Evolutionary conservation across 2,113 vertebrate species (phyloP), one percentile per base, ranked within the genome.

Genomic region (Balaeniceps rex): DNA sequence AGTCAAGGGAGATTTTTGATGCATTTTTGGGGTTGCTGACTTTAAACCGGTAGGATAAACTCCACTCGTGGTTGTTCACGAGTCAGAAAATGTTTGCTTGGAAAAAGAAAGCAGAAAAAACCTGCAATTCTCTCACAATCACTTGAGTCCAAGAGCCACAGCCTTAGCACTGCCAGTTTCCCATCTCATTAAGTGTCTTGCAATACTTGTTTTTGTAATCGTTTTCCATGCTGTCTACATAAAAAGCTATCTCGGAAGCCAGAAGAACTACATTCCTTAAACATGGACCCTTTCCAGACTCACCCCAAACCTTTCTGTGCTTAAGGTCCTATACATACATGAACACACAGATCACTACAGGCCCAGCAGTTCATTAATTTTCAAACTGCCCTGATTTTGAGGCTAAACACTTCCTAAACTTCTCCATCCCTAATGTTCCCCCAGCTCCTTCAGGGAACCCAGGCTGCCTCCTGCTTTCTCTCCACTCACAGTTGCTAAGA

Each of bases 201-300:
- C 93, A 96, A 83, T 96, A 96, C 94, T 96, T 93, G 96, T 95
- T 93, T 95, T 93, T 97, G 94, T 82, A 95, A 96, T 91, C 11
- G 0, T 97, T 97, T 97, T 97, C 93, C 78, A 55, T 57, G 66
- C 82, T 93, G 78, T 96, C 94, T 96, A 95, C 78, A 94, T 55
- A 81, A 95, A 95, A 93, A 83, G n/a, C 85, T 81, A 96, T 90
- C 87, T 90, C 2, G 0, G 78, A 89, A 95, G 90, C 96, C 86
- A 96, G 94, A 95, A 96, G 57, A 94, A 93, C 54, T 68, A 72
- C 81, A 94, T 96, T 97, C 95, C 82, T 90, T 70, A 86, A 40
- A 93, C 33, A 84, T 36, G 72, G 87, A 96, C 95, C 93, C 84
- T 91, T 92, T 93, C 89, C 95, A 81, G 76, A 88, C 72, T 96